Conservation (phyloP, 2,888 invertebrate genomes). For the Troides oblongomaculatus region DNA sequence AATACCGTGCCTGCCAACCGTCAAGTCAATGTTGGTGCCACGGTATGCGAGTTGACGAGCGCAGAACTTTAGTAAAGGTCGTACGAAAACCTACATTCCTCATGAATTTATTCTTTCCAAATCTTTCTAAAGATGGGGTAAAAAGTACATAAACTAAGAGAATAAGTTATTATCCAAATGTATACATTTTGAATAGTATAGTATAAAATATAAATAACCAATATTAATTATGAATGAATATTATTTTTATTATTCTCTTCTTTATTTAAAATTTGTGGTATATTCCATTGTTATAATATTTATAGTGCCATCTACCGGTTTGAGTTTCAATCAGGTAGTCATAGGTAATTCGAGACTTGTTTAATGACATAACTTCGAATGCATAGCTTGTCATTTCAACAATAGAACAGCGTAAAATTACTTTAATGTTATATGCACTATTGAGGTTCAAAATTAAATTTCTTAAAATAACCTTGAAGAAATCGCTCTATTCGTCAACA, state of each 20-base stretch:
- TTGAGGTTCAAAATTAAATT: not conserved
- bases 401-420: not conserved
- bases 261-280: not conserved
- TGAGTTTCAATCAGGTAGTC: not conserved
- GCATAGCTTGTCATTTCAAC: not conserved
- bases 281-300: not conserved
- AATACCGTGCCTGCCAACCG: too few relatives aligned
- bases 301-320: not conserved
- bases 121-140: too few relatives aligned
- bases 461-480: not conserved
- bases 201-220: not conserved
- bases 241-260: not conserved
- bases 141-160: too few relatives aligned
- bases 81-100: too few relatives aligned
- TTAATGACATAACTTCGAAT: not conserved
- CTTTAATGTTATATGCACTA: not conserved
- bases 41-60: too few relatives aligned
- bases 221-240: not conserved
- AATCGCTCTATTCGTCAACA: too few relatives aligned
- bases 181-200: too few relatives aligned
- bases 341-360: not conserved
- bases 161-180: too few relatives aligned
- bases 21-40: too few relatives aligned
- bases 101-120: too few relatives aligned
- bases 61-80: too few relatives aligned